A percentile compares a stretch with the other conserved stretches of the same genome.
Conservation (phyloP, 2,797 vertebrate genomes). For the Bufotes viridis region DNA sequence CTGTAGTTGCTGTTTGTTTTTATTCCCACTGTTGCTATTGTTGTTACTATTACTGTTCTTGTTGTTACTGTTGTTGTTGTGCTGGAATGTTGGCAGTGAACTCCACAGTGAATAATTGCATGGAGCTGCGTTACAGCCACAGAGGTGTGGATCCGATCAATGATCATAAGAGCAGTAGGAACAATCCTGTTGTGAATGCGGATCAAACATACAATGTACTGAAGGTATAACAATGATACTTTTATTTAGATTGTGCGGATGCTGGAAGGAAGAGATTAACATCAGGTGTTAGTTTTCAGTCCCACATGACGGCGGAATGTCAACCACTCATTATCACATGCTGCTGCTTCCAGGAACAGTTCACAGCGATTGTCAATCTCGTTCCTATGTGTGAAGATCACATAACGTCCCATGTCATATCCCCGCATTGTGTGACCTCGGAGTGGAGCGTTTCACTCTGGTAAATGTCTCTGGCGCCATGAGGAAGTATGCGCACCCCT, state of each 20-base stretch:
- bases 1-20: no score
- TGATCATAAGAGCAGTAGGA: not conserved
- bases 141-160: not conserved
- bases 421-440: not conserved
- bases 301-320: constrained; percentile 8
- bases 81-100: no score
- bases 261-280: constrained; percentile 4
- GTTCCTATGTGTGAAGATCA: constrained; percentile 18
- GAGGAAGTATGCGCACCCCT: not conserved
- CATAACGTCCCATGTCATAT: not conserved
- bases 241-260: constrained; percentile 7
- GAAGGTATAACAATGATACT: not conserved
- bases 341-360: not conserved
- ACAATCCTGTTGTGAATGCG: no score
- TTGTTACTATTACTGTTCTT: no score
- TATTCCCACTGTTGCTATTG: no score
- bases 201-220: no score
- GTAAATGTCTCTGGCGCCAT: not conserved
- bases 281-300: constrained; percentile 4
- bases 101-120: not conserved
- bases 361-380: constrained; percentile 6
- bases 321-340: constrained; percentile 43
- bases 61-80: no score
- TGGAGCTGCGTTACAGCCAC: not conserved
- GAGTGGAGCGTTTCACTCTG: not conserved